Conservation (phyloP, 1,140 invertebrate genomes). For the Harpegnathos saltator region DNA sequence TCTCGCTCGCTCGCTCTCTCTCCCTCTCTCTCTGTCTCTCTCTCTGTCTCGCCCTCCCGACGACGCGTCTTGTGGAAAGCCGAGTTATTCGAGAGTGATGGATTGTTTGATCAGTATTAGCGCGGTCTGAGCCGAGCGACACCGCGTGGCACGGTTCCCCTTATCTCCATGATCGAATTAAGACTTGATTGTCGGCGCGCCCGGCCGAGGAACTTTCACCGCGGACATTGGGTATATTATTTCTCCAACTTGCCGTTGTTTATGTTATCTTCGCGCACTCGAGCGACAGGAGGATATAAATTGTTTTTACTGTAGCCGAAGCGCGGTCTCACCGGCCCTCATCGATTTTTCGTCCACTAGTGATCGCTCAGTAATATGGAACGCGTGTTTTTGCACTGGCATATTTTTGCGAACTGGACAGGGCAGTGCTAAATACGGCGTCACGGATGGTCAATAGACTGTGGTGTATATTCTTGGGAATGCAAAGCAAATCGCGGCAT, state of each 20-base stretch:
- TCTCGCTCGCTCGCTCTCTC: conserved; percentile 7
- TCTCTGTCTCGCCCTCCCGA: neutral
- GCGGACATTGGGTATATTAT: neutral
- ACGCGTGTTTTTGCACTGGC: too few relatives aligned
- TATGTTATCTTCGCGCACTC: neutral
- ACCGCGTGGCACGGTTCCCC: conserved; percentile 25
- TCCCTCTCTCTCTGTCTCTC: conserved; percentile 3
- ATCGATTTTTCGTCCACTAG: too few relatives aligned
- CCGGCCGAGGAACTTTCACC: neutral
- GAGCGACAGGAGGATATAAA: too few relatives aligned
- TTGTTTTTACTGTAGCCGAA: too few relatives aligned
- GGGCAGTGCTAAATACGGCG: too few relatives aligned
- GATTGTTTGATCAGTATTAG: conserved; percentile 62
- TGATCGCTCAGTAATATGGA: too few relatives aligned
- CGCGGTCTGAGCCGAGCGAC: conserved; percentile 21
- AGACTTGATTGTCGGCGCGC: conserved; percentile 35
- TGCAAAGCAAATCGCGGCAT: too few relatives aligned
- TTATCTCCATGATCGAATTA: conserved; percentile 45
- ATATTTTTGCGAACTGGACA: too few relatives aligned
- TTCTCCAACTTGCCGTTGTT: neutral
- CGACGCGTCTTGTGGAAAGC: conserved; percentile 31
- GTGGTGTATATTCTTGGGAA: too few relatives aligned
- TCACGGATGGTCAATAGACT: too few relatives aligned
- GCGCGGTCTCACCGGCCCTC: too few relatives aligned
- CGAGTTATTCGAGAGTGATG: conserved; percentile 57